Percentiles rank a stretch among this genome's conserved stretches.
Evolutionary conservation across 1,140 invertebrate genomes (phyloP).

Genomic region (Drosophila lini): DNA sequence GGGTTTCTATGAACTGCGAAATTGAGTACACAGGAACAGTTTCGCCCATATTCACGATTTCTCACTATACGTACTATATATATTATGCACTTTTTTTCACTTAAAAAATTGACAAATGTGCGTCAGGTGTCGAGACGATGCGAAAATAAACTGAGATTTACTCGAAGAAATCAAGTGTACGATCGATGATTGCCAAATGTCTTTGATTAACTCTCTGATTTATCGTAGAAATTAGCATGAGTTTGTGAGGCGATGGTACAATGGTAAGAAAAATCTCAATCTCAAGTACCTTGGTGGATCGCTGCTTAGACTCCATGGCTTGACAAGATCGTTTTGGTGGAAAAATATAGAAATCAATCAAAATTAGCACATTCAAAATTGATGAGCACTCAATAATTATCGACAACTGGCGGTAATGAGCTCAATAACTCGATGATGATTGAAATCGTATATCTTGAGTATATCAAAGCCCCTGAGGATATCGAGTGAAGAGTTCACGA

Average conservation of each 20-base stretch:
- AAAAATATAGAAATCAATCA: slow-evolving; percentile 51
- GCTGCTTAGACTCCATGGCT: slow-evolving; percentile 33
- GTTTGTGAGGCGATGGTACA: slow-evolving; percentile 23
- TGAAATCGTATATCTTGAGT: slow-evolving; percentile 20
- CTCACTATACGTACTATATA: background rate
- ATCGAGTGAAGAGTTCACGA: slow-evolving; percentile 46
- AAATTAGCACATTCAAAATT: slow-evolving; percentile 56
- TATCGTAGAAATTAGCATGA: slow-evolving; percentile 62
- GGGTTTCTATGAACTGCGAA: slow-evolving; percentile 70
- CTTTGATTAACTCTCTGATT: slow-evolving; percentile 18
- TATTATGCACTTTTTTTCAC: background rate
- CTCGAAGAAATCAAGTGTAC: slow-evolving; percentile 20
- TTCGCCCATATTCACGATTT: slow-evolving; percentile 51
- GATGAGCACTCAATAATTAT: slow-evolving; percentile 22
- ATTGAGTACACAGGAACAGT: slow-evolving; percentile 73
- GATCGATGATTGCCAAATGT: slow-evolving; percentile 31
- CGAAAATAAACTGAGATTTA: slow-evolving; percentile 49
- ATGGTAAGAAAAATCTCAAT: slow-evolving; percentile 9
- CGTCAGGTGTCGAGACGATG: slow-evolving; percentile 29
- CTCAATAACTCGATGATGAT: slow-evolving; percentile 32
- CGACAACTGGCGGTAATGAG: slow-evolving; percentile 1
- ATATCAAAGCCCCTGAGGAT: slow-evolving; percentile 42
- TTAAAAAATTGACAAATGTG: slow-evolving; percentile 2
- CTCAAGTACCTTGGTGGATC: slow-evolving; percentile 46
- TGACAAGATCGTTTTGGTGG: slow-evolving; percentile 24